phyloP scores from a whole-genome alignment of 2,797 vertebrate genomes.

The Pagetopsis macropterus region DNA sequence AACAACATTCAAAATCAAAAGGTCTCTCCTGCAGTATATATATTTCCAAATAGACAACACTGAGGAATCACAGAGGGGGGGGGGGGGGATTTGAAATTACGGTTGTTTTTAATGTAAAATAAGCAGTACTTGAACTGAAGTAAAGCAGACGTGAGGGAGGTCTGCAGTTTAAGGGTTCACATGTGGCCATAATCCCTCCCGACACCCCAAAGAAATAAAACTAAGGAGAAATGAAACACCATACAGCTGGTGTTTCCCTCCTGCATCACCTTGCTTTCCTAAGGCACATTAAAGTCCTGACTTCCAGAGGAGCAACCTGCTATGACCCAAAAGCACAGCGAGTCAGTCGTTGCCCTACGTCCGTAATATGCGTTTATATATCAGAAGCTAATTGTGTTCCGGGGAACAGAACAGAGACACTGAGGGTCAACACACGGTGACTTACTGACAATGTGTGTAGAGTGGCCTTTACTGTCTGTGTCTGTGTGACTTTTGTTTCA shows the following conservation, averaged over 20 bases:
- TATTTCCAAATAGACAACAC: slow-evolving; percentile 24
- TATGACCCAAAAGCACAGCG: slow-evolving; percentile 42
- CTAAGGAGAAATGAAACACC: slow-evolving; percentile 46
- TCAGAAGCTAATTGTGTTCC: slow-evolving; percentile 69
- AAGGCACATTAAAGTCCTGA: slow-evolving; percentile 91
- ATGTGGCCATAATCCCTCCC: slow-evolving; percentile 61
- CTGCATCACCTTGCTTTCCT: slow-evolving; percentile 78
- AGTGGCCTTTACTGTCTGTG: slow-evolving; percentile 35
- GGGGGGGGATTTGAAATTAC: slow-evolving; percentile 11
- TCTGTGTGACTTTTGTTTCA: background rate
- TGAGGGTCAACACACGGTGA: slow-evolving; percentile 9
- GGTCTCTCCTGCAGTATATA: slow-evolving; percentile 34
- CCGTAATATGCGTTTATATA: slow-evolving; percentile 42
- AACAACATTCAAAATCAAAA: slow-evolving; percentile 63
- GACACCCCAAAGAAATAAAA: background rate
- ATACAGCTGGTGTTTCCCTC: slow-evolving; percentile 53
- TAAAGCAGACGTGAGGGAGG: slow-evolving; percentile 40
- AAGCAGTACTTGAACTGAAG: slow-evolving; percentile 43
- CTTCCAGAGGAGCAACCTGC: slow-evolving; percentile 56
- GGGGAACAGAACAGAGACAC: slow-evolving; percentile 67
- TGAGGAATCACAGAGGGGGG: slow-evolving; percentile 18
- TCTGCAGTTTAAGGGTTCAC: slow-evolving; percentile 44
- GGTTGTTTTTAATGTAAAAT: slow-evolving; percentile 36
- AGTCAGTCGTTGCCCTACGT: slow-evolving; percentile 65
- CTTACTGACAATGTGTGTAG: slow-evolving; percentile 13